Evolutionary conservation across 2,113 vertebrate species (phyloP).

Genomic region (Colossoma macropomum): DNA sequence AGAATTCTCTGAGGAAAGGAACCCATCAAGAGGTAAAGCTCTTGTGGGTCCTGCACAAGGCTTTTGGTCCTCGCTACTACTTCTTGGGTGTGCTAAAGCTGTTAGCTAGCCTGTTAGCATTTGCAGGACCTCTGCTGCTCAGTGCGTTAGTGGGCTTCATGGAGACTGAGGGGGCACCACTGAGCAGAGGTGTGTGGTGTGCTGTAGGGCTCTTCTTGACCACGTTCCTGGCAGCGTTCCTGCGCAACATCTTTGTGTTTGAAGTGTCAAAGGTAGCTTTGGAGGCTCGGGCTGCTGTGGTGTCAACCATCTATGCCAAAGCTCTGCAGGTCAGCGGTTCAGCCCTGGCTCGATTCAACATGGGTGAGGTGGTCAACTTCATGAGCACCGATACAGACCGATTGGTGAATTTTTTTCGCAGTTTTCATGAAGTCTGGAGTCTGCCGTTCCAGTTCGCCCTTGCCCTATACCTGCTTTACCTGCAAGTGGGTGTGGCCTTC

Average conservation of each 20-base stretch:
- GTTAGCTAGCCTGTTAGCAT: slow-evolving; percentile 78
- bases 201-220: slow-evolving; percentile 84
- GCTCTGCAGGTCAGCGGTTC: slow-evolving; percentile 79
- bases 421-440: slow-evolving; percentile 95
- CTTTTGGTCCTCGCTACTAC: slow-evolving; percentile 85
- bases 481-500: slow-evolving; percentile 91
- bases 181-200: slow-evolving; percentile 84
- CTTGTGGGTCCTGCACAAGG: slow-evolving; percentile 80
- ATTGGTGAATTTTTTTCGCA: slow-evolving; percentile 87
- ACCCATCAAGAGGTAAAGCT: slow-evolving; percentile 71
- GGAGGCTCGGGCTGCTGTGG: slow-evolving; percentile 79
- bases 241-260: slow-evolving; percentile 86
- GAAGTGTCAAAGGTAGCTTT: slow-evolving; percentile 84
- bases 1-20: slow-evolving; percentile 37
- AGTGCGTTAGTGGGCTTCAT: slow-evolving; percentile 88
- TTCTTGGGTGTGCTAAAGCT: slow-evolving; percentile 86
- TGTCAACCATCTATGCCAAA: slow-evolving; percentile 88
- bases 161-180: slow-evolving; percentile 82
- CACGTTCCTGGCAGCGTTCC: slow-evolving; percentile 80
- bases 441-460: slow-evolving; percentile 86
- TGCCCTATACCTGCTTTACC: slow-evolving; percentile 90
- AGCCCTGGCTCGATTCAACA: slow-evolving; percentile 74
- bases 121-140: slow-evolving; percentile 89
- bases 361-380: slow-evolving; percentile 91
- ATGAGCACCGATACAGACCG: slow-evolving; percentile 90